Evolutionary conservation across 2,888 invertebrate genomes (phyloP).

Genomic region (Cheilosia soror): DNA sequence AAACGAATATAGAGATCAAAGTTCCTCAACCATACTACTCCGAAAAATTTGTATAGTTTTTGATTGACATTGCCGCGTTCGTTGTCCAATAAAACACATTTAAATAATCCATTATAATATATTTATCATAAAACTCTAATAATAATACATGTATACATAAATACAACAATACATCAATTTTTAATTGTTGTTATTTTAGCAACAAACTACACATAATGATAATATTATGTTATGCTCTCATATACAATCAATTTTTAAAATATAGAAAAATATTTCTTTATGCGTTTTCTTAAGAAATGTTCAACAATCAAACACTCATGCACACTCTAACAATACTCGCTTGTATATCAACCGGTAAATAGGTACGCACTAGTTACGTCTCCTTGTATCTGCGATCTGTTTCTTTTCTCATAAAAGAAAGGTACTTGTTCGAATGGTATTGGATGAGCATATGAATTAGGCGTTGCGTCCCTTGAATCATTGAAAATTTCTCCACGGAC

Average conservation of each 20-base stretch:
- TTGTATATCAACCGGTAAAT: not conserved
- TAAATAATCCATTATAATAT: constrained; percentile 36
- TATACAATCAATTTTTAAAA: constrained; percentile 34
- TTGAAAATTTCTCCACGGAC: not conserved
- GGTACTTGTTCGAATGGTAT: constrained; percentile 13
- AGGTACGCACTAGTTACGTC: not conserved
- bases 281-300: constrained; percentile 28
- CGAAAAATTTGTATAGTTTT: no score
- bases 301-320: constrained; percentile 43
- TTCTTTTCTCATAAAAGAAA: constrained; percentile 24
- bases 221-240: constrained; percentile 5
- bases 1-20: no score
- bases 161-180: constrained; percentile 42
- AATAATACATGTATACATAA: constrained; percentile 40
- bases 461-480: not conserved
- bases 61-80: no score
- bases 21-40: no score
- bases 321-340: constrained; percentile 5
- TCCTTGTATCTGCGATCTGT: not conserved
- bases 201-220: constrained; percentile 15
- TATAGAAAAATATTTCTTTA: constrained; percentile 38
- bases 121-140: constrained; percentile 36
- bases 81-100: constrained; percentile 1
- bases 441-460: constrained; percentile 14
- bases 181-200: not conserved